Evolutionary conservation across 1,140 invertebrate species (phyloP), one percentile per base, ranked within the genome.

Genomic region (Zaprionus nigranus): DNA sequence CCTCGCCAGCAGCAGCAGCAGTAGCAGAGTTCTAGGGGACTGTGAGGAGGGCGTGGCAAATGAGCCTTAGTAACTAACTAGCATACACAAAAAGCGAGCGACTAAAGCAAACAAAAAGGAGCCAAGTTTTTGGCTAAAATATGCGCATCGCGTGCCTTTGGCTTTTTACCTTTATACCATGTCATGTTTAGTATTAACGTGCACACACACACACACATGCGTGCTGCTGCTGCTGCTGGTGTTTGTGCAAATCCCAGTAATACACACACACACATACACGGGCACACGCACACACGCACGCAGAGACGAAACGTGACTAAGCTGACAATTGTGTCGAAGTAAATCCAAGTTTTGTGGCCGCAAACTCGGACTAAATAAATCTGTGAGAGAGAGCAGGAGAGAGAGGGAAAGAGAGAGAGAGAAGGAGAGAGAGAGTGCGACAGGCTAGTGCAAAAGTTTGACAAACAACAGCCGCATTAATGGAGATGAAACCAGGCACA

Each of bases 261-360:
- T 36, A 64, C 26, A 63, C 65, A 61, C 26, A 63, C 65, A 61
- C 62, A 72, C 68, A 76, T 34, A 38, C 54, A 60, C 24, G 24
- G 24, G 15, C 62, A 59, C 62, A 49, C 43, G 15, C 49, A 51
- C 57, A 43, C 71, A 56, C 69, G 53, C 71, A 56, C 69, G 53
- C 61, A 71, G 83, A 66, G 69, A 82, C 70, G 86, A 73, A 88
- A 90, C 86, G 86, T 88, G 85, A 88, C 85, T 90, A 90, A 88
- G 85, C 85, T 88, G 85, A 88, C 85, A 88, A 88, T 88, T 90
- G 86, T 88, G 84, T 88, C 81, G 84, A 88, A 87, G 84, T 87
- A 87, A 87, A 87, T 87, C 84, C 85, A 88, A 79, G 87, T 87
- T 88, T 88, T 82, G 78, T 74, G 87, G 81, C 85, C 85, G 46